These are phyloP conservation scores for Potamarius usumacintae DNA, from an alignment of 2,113 vertebrate species.

Conservation along the genomic window DNA sequence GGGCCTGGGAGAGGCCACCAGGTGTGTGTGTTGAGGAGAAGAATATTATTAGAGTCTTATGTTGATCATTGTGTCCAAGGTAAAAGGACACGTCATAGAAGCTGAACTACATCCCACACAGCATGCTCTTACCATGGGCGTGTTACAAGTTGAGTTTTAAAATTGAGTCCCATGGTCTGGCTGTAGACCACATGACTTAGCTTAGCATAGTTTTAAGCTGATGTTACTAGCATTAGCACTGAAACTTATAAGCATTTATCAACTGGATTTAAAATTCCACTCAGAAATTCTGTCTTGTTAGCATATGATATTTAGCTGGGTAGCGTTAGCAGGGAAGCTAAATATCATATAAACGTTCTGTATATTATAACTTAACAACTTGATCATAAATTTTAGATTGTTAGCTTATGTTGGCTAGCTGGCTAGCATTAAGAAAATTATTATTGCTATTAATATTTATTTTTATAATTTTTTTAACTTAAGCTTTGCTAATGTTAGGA, in stretches of 20 bases:
- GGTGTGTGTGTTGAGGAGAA: neutral
- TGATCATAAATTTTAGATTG: neutral
- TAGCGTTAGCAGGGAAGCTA: neutral
- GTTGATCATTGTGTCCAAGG: conserved; percentile 1
- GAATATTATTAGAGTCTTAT: conserved; percentile 14
- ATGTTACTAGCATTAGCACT: neutral
- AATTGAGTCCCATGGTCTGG: neutral
- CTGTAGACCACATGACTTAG: neutral
- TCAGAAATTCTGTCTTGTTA: neutral
- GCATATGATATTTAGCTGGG: neutral
- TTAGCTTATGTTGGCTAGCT: neutral
- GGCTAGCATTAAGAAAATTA: neutral
- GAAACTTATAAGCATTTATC: neutral
- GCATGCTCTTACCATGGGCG: neutral
- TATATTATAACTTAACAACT: neutral
- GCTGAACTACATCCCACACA: neutral
- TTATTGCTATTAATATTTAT: too few relatives aligned
- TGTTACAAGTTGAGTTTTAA: neutral
- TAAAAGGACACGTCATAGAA: neutral
- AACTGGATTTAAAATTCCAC: neutral
- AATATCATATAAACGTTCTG: neutral
- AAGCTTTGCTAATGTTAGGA: neutral
- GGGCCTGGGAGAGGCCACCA: neutral
- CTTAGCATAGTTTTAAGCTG: neutral
- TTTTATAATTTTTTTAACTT: neutral